Base-by-base conservation (phyloP, 2,797 vertebrate species). In the Eulemur rubriventer region DNA sequence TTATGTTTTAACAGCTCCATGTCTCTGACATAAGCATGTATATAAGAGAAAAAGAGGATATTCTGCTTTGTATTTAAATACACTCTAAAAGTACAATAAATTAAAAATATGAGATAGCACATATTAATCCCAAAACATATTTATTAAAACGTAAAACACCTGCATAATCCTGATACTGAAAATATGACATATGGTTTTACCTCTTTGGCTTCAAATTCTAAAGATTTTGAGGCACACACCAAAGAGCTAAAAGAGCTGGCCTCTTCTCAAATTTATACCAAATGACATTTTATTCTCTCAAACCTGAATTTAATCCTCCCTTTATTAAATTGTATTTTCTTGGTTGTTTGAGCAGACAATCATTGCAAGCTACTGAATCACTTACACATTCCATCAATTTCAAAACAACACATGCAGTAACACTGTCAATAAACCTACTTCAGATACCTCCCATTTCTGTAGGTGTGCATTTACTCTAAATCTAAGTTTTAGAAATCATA, bases 111-210 rank as follows among this genome's bases (percentile, higher is more conserved):
- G 38, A 95, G 70, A 11, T 10, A 91, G 57, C 22, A 93, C 33
- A 85, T n/a, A 59, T 41, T 50, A 88, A 46, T 70, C 41, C 24
- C 12, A 43, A 90, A 93, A 72, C 33, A 82, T 0, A 33, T 13
- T 33, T 90, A 35, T 69, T 96, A 94, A 89, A 97, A 52, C 5
- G 28, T 10, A 92, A 90, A 61, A 0, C 9, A 95, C 59, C 52
- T 83, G 7, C 2, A 91, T 41, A 92, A 67, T 94, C 76, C n/a
- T 67, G 33, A 93, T 88, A 57, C 38, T 97, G 69, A 95, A 97
- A 89, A 11, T 5, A 87, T 6, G 78, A 22, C 1, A 28, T 2
- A 4, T 5, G 10, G 14, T 80, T 93, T 70, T 20, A 57, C 4
- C 87, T 87, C 6, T 43, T 20, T 24, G 10, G 20, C n/a, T 84